These are phyloP conservation scores for Trichoplusia ni DNA, from an alignment of 1,140 invertebrate genomes.

Conservation along the genomic window DNA sequence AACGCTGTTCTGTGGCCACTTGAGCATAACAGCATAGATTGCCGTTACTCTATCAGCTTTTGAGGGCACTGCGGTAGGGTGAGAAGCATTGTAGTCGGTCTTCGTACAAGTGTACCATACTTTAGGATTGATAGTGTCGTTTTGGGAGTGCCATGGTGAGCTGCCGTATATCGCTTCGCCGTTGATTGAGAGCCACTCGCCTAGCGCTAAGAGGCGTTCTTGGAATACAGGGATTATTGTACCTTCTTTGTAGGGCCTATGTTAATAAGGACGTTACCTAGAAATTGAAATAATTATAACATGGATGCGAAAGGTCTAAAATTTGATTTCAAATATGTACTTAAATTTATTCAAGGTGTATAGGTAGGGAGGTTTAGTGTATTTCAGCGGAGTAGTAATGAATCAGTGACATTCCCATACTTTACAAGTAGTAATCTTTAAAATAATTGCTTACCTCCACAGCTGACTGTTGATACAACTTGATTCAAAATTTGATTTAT, in stretches of 20 bases:
- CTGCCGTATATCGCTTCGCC: conserved; percentile 95
- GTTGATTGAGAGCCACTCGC: conserved; percentile 91
- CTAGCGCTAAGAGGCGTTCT: conserved; percentile 89
- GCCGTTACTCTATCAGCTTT: conserved; percentile 50
- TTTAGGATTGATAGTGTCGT: conserved; percentile 87
- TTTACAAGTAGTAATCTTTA: conserved; percentile 16
- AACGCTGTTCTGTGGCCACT: conserved; percentile 84
- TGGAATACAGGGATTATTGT: conserved; percentile 94
- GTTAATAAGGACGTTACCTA: conserved; percentile 93
- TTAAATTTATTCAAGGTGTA: too few relatives aligned
- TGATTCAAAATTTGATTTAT: conserved; percentile 87
- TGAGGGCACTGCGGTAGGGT: conserved; percentile 48
- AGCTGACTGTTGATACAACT: conserved; percentile 91
- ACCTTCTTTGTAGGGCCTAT: conserved; percentile 96
- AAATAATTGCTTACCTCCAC: conserved; percentile 86
- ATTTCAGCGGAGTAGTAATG: too few relatives aligned
- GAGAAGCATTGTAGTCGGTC: conserved; percentile 45
- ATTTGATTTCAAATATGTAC: neutral
- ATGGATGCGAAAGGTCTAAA: neutral
- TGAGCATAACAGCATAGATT: conserved; percentile 85
- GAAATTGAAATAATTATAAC: neutral
- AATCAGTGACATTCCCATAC: too few relatives aligned
- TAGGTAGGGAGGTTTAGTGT: too few relatives aligned
- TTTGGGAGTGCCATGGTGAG: conserved; percentile 90
- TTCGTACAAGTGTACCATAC: conserved; percentile 89